Base-by-base conservation (phyloP, 2,113 vertebrate species). In the Brachionichthys hirsutus region DNA sequence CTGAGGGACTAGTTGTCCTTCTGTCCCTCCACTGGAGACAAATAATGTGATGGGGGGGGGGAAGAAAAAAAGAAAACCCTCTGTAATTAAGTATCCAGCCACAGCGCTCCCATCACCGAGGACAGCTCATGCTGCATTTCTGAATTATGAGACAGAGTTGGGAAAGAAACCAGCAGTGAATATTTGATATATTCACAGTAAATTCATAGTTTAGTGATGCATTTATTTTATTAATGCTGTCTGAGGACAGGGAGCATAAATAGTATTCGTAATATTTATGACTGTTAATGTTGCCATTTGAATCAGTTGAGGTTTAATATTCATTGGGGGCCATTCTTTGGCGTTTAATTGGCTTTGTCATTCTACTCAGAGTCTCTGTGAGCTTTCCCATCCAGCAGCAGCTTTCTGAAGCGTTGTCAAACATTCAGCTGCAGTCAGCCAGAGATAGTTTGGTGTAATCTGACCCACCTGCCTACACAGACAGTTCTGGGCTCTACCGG, bases 391-490 rank as follows among this genome's bases (percentile, higher is more conserved):
- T 30, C 24, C 24, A 30, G 8, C 24, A 3, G 41, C 49, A 56
- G 60, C 67, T 54, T 42, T 49, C 24, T 49, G 58, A 85, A 56
- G 71, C 63, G 70, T 16, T 12, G 7, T 3, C 19, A 20, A 17
- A 62, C 75, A 55, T 86, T 85, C 75, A 78, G 65, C 60, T 67
- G 60, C 73, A 66, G 54, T 75, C 65, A 69, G 65, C 73, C 82
- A 79, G 35, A 85, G 53, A 77, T 68, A 80, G 69, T 62, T 70
- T 54, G 84, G 72, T 85, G 83, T 81, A 88, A 88, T 73, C 40
- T 62, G 78, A 89, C 62, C 63, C 36, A 16, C 50, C 62, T 64
- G 60, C 54, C 74, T 36, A 49, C 77, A 70, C 52, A 47, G 77
- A 87, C 75, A 50, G 73, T 86, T 88, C 80, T 83, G 66, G 77